Evolutionary conservation across 30 jellyfish, hydroid and myxozoan species (phyloP).

Genomic region (Aurelia coerulea): DNA sequence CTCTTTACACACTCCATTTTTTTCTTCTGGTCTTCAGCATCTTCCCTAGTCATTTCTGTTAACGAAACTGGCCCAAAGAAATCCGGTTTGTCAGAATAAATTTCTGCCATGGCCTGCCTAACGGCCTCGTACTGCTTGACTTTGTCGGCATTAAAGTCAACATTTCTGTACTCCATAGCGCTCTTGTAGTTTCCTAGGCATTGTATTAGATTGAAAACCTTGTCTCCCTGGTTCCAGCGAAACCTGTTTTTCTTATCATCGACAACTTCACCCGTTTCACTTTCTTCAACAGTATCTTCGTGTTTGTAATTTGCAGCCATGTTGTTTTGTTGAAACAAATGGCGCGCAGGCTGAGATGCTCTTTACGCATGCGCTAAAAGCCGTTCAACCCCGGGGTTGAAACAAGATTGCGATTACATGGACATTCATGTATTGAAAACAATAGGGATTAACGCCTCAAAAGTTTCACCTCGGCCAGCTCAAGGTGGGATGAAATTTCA

Average conservation of each 20-base stretch:
- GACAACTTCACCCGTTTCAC: constrained; percentile 7
- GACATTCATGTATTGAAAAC: too few relatives aligned
- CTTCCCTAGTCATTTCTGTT: constrained; percentile 35
- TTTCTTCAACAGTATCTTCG: not conserved
- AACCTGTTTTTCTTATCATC: constrained; percentile 29
- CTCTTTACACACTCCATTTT: constrained; percentile 7
- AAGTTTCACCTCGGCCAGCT: too few relatives aligned
- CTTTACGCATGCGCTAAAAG: not conserved
- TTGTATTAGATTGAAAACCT: constrained; percentile 8
- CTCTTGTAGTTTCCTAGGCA: constrained; percentile 12
- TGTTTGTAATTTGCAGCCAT: not conserved
- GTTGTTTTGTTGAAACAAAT: not conserved
- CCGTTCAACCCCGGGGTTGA: not conserved
- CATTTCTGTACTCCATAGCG: constrained; percentile 20
- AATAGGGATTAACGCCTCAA: too few relatives aligned
- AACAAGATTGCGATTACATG: too few relatives aligned
- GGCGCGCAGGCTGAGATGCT: not conserved
- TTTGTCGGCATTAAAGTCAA: constrained; percentile 9
- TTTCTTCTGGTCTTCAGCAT: constrained; percentile 30
- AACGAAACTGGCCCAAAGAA: constrained; percentile 52
- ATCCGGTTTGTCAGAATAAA: constrained; percentile 49
- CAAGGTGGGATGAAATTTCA: too few relatives aligned
- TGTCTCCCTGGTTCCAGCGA: not conserved
- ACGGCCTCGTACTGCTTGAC: constrained; percentile 53
- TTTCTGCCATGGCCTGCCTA: constrained; percentile 48